Base-by-base conservation (phyloP, 64 coral and sea anemone species). In the Platygyra sinensis region DNA sequence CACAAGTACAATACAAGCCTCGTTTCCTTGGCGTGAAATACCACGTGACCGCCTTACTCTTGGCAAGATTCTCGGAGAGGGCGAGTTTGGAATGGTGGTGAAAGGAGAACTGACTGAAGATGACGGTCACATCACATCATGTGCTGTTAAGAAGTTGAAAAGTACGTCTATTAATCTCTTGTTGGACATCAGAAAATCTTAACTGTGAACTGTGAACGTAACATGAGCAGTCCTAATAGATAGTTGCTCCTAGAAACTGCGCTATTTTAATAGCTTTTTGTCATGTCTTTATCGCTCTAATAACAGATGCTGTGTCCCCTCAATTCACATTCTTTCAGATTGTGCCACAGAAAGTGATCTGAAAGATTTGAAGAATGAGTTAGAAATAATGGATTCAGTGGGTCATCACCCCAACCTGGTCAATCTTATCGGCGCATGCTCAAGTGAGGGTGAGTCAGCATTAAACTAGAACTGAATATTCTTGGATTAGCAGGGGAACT, bases 91-190 rank as follows among this genome's bases (percentile, higher is more conserved):
- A 30, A 88, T 86, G 4, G 94, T 96, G 18, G 32, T 89, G 8
- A 89, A 86, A 30, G 94, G 78, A 61, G 79, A 92, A 22, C 60
- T 96, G 62, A 89, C 74, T 10, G 94, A 96, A 83, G 79, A 83
- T 55, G 88, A 87, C 77, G 90, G 86, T 4, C 36, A 74, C 11
- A 71, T 62, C 20, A 89, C 82, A 62, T 5, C 61, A 5, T 91
- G 91, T 22, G 94, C 94, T 33, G 90, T 96, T 0, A 96, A 96
- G 16, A 92, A 92, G 39, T 72, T 96, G 12, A 96, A 96, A 86
- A 38, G 94, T 96, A 79, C 63, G 90, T 86, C 0, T 17, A 0
- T 46, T 69, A 11, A 27, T 33, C 14, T 24, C 20, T 49, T 5
- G 10, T 22, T 24, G 30, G 14, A 60, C 54, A 2, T 14, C 14